Conservation (phyloP, 2,797 vertebrate genomes). For the Ataeniobius toweri region DNA sequence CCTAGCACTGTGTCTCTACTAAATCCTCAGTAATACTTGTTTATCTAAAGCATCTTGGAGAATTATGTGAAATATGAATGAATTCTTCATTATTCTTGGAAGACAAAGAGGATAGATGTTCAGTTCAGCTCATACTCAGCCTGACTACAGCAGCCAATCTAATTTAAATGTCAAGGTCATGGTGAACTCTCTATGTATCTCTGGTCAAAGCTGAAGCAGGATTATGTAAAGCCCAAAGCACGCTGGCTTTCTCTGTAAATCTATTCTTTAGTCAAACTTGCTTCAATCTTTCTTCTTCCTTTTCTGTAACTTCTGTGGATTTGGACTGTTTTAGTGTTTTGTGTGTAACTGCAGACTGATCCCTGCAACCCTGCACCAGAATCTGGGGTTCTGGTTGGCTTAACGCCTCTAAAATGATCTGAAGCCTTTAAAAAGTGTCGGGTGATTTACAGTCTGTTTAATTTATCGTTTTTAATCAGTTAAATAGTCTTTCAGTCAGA, state of each 20-base stretch:
- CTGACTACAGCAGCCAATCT: background rate
- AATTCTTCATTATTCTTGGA: conserved; percentile 3
- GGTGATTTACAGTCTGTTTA: no score
- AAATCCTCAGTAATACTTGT: no score
- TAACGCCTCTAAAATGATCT: no score
- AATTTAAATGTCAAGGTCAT: conserved; percentile 10
- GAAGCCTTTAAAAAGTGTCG: no score
- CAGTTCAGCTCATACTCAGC: background rate
- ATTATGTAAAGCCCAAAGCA: background rate
- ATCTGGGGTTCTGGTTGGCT: no score
- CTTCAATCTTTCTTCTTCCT: background rate
- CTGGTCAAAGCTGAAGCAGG: background rate
- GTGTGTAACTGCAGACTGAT: no score
- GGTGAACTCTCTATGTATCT: background rate
- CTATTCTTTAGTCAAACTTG: background rate
- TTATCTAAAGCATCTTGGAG: no score
- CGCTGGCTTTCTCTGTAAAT: background rate
- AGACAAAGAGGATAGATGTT: background rate
- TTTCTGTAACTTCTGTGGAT: background rate
- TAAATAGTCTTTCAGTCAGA: no score
- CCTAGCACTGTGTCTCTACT: no score
- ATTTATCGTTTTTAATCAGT: no score
- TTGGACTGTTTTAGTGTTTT: background rate
- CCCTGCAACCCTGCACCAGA: no score
- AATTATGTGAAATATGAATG: no score